These are phyloP conservation scores for Planiliza haematocheilus DNA, from an alignment of 2,113 vertebrate genomes.

Conservation along the genomic window DNA sequence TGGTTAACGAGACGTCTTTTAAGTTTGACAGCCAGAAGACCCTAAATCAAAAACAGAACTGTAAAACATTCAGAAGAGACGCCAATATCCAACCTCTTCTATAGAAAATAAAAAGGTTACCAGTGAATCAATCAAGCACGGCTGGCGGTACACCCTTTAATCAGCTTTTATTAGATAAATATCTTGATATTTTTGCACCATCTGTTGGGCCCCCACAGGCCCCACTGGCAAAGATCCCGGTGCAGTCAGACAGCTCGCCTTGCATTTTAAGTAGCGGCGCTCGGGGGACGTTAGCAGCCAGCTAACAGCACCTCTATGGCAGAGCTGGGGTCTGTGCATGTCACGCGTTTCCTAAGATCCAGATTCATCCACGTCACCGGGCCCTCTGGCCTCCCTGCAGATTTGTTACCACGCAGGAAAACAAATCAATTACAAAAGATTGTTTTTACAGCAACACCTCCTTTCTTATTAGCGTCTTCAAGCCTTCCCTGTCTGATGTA, in stretches of 20 bases:
- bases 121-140: not conserved
- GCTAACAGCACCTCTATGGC: not conserved
- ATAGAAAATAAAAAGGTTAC: too few species aligned
- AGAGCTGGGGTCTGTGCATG: slow-evolving; percentile 6
- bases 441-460: too few species aligned
- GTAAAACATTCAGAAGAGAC: too few species aligned
- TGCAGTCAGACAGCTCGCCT: not conserved
- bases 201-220: not conserved
- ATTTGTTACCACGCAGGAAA: too few species aligned
- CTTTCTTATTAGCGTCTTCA: too few species aligned
- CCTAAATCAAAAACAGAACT: too few species aligned
- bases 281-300: not conserved
- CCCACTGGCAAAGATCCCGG: not conserved
- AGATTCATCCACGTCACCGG: not conserved
- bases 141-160: not conserved
- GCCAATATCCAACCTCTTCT: too few species aligned
- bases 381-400: too few species aligned
- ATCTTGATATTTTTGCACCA: slow-evolving; percentile 21
- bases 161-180: slow-evolving; percentile 6
- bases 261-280: not conserved
- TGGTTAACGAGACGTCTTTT: not conserved
- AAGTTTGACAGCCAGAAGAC: too few species aligned
- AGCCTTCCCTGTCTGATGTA: too few species aligned
- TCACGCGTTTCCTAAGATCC: not conserved
- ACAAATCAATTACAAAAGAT: too few species aligned